Conservation (phyloP, 2,113 vertebrate species). For the Perognathus longimembris region DNA sequence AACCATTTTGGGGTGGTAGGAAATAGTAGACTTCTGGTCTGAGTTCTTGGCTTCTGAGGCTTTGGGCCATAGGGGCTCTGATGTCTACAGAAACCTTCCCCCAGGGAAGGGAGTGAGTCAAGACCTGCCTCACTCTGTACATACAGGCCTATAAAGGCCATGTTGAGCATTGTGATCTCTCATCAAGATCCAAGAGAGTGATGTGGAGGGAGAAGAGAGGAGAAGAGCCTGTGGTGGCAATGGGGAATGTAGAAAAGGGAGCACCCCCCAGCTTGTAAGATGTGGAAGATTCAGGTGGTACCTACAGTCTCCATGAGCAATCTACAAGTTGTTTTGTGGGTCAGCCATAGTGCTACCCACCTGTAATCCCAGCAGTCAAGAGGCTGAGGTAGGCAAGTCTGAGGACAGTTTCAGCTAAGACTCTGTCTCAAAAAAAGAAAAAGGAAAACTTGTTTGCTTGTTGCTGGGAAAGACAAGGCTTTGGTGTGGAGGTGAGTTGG, state of each 20-base stretch:
- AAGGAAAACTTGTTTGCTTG: background rate
- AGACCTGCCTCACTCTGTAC: background rate
- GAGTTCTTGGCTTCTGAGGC: constrained; percentile 8
- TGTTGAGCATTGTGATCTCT: background rate
- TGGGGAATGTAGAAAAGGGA: background rate
- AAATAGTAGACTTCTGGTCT: constrained; percentile 42
- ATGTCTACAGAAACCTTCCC: background rate
- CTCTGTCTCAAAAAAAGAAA: too few relatives aligned
- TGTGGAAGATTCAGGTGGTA: background rate
- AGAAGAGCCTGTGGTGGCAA: background rate
- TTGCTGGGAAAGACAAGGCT: background rate
- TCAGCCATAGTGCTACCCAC: too few relatives aligned
- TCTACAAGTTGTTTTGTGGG: too few relatives aligned
- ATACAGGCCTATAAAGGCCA: background rate
- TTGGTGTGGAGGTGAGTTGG: background rate
- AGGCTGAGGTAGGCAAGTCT: too few relatives aligned
- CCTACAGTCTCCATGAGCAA: too few relatives aligned
- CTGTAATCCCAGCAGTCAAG: too few relatives aligned
- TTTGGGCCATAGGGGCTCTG: background rate
- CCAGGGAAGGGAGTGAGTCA: background rate
- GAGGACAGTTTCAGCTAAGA: too few relatives aligned
- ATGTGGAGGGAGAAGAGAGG: background rate
- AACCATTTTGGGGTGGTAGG: constrained; percentile 29
- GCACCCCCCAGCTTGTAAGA: background rate
- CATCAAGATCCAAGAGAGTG: background rate